Conservation (phyloP, 2,113 vertebrate genomes). For the Marmota flaviventris region DNA sequence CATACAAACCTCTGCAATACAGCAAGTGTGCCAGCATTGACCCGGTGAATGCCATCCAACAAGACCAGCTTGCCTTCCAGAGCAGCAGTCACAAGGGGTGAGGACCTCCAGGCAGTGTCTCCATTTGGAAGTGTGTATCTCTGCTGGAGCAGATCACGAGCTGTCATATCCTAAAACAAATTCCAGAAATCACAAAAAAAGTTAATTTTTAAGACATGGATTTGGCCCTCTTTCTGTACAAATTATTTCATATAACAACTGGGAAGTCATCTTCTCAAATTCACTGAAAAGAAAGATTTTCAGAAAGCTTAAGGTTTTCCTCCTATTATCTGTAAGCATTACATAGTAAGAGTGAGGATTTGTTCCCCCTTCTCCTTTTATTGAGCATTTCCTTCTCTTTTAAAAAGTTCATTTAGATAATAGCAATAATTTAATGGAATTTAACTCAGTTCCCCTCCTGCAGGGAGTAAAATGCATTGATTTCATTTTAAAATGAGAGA, state of each 20-base stretch:
- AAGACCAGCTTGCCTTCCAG: slow-evolving; percentile 95
- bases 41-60: slow-evolving; percentile 96
- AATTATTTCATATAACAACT: neutral
- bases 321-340: neutral
- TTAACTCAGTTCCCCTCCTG: neutral
- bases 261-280: neutral
- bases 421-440: slow-evolving; percentile 66
- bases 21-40: slow-evolving; percentile 95
- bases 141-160: slow-evolving; percentile 96
- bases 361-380: neutral
- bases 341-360: neutral
- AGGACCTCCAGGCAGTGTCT: slow-evolving; percentile 97
- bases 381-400: neutral
- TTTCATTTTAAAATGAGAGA: slow-evolving; percentile 50
- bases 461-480: neutral
- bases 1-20: slow-evolving; percentile 94
- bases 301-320: neutral
- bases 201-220: slow-evolving; percentile 16
- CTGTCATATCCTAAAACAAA: slow-evolving; percentile 95
- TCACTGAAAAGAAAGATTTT: neutral
- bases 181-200: neutral
- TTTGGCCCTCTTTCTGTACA: neutral
- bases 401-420: slow-evolving; percentile 42
- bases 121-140: slow-evolving; percentile 96
- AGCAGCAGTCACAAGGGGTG: slow-evolving; percentile 94